Conservation (phyloP, 2,888 invertebrate species). For the Hyalella azteca region DNA sequence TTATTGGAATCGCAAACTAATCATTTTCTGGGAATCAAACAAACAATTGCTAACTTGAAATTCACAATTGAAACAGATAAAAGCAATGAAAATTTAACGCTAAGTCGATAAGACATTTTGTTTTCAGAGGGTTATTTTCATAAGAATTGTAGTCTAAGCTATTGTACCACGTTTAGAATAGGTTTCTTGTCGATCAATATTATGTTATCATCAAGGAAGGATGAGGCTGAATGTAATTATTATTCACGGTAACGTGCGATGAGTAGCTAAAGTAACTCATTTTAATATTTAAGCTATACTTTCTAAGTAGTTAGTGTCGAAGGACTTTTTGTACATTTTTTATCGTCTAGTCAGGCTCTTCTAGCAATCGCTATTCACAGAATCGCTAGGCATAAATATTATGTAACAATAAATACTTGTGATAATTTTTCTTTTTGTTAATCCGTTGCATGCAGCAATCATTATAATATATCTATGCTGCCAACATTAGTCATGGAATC, state of each 20-base stretch:
- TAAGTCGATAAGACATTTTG: too few species aligned
- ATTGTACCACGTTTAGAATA: neutral
- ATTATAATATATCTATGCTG: too few species aligned
- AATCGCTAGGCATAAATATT: neutral
- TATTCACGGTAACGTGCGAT: too few species aligned
- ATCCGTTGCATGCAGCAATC: too few species aligned
- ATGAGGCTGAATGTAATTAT: too few species aligned
- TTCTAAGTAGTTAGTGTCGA: neutral
- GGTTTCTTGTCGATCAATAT: neutral
- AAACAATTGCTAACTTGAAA: too few species aligned
- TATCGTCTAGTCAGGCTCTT: constrained; percentile 16
- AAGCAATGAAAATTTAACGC: too few species aligned
- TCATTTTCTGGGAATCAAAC: too few species aligned
- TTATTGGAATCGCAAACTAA: too few species aligned
- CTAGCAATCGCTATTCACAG: neutral
- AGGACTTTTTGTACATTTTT: constrained; percentile 5
- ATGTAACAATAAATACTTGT: constrained; percentile 36
- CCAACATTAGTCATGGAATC: too few species aligned
- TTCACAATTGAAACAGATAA: too few species aligned
- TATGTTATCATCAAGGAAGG: neutral
- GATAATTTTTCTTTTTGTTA: neutral
- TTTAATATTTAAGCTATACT: neutral
- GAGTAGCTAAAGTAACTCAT: neutral
- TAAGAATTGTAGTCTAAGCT: neutral
- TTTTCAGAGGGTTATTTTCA: too few species aligned